Evolutionary conservation across 92 coral and sea anemone genomes (phyloP), one percentile per base, ranked within the genome.

Genomic region (Porites rus): DNA sequence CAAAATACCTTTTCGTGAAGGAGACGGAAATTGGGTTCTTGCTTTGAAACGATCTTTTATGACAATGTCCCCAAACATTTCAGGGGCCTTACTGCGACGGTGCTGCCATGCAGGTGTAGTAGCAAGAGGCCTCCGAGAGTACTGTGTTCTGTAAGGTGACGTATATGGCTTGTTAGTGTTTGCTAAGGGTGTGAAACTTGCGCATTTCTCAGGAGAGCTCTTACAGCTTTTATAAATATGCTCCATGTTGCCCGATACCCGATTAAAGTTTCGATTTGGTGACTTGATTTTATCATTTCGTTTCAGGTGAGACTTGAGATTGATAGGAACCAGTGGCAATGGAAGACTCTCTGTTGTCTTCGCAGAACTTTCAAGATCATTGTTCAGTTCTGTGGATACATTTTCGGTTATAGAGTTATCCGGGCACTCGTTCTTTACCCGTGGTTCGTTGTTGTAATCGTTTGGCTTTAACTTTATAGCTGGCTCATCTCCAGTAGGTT

Each of bases 141-240:
- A 60, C 10, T 51, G 80, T 7, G 51, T 25, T 64, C 80, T 70
- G 28, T 70, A 46, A 1, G 69, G 20, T 1, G 56, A 54, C 0
- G n/a, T 58, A n/a, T 81, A 65, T 58, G 58, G 70, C 68, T 43
- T 62, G 25, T 61, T 31, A 17, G 16, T 71, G 18, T 31, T 70
- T 6, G 80, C 61, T 10, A 14, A 7, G 13, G 87, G 64, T 9
- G 63, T 5, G 74, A 83, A 43, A 51, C 75, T 76, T 2, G 81
- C 72, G 1, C 62, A 66, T 60, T 88, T 92, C 76, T 92, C 92
- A 28, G 88, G 84, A 13, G 90, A 88, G 28, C 85, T 80, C 68
- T 85, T 75, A 46, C 60, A 79, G 61, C 76, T 68, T 19, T 75
- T 87, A 72, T n/a, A 72, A 38, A 21, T 84, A 72, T 51, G 74